Conservation (phyloP, 2,797 vertebrate genomes). For the Lates japonicus region DNA sequence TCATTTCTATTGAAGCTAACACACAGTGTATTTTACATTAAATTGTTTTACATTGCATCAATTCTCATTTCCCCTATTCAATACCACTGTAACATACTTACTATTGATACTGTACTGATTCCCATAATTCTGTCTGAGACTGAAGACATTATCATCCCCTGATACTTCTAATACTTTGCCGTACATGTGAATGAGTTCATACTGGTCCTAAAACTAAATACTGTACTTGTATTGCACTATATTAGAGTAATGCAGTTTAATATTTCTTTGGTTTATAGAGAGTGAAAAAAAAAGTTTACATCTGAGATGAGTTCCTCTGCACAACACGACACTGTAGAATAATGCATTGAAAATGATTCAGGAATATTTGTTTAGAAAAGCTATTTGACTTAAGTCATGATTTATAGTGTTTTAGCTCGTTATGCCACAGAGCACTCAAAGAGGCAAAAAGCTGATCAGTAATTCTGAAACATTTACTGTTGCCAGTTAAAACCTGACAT, state of each 20-base stretch:
- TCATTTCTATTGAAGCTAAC: background rate
- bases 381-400: background rate
- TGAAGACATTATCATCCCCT: background rate
- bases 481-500: background rate
- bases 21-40: background rate
- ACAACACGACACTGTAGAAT: slow-evolving; percentile 21
- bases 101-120: background rate
- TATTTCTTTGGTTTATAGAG: slow-evolving; percentile 3
- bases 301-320: slow-evolving; percentile 23
- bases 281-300: slow-evolving; percentile 21
- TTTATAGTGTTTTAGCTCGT: background rate
- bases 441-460: background rate
- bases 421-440: background rate
- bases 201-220: background rate
- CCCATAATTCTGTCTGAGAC: background rate
- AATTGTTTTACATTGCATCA: background rate
- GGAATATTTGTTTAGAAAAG: background rate
- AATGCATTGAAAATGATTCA: slow-evolving; percentile 9
- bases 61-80: background rate
- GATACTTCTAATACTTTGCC: background rate
- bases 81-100: background rate
- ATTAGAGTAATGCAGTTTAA: slow-evolving; percentile 2
- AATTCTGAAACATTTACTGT: background rate
- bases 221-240: background rate
- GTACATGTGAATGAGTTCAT: slow-evolving; percentile 2